Conservation (phyloP, 2,113 vertebrate genomes). For the Prunella himalayana region DNA sequence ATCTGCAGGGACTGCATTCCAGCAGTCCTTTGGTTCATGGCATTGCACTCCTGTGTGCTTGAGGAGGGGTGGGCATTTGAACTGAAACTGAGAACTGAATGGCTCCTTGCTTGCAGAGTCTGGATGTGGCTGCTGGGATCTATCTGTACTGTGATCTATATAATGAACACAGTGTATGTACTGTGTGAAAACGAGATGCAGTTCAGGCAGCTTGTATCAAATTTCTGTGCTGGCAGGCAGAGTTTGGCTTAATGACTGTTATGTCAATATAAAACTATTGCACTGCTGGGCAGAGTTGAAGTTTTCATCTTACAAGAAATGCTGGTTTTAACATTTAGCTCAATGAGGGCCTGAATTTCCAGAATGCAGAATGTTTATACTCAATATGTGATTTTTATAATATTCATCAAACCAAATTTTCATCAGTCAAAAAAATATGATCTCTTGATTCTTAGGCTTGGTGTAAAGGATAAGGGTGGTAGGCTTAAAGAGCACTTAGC, state of each 20-base stretch:
- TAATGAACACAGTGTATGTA: slow-evolving; percentile 19
- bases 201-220: background rate
- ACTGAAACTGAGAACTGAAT: background rate
- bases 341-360: background rate
- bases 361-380: background rate
- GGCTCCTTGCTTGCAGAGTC: background rate
- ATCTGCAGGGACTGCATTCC: background rate
- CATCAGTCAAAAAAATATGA: background rate
- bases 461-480: background rate
- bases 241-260: background rate
- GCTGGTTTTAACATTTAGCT: background rate
- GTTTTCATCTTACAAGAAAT: background rate
- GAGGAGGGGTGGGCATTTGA: background rate
- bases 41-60: background rate
- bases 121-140: background rate
- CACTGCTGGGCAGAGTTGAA: background rate
- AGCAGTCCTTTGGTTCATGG: background rate
- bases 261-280: slow-evolving; percentile 19
- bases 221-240: slow-evolving; percentile 8
- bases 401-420: background rate
- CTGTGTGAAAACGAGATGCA: background rate
- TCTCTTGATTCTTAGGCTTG: background rate
- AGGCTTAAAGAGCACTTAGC: background rate
- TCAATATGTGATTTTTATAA: background rate
- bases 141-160: background rate